Base-by-base conservation (phyloP, 2,113 vertebrate species). In the Cacatua alba region DNA sequence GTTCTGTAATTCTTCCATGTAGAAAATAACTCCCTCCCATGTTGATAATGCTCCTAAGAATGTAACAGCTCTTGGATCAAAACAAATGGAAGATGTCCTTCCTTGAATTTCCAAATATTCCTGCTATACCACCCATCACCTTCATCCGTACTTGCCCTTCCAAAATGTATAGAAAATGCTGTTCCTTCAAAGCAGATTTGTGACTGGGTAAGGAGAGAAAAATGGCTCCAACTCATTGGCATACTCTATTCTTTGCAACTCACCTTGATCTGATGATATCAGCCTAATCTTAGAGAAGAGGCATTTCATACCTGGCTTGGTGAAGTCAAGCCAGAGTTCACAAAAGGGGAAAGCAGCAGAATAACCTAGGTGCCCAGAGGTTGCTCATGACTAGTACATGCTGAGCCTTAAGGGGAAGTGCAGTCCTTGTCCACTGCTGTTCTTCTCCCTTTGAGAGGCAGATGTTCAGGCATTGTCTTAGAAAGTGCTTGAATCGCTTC, bases 391-490 rank as follows among this genome's bases (percentile, higher is more conserved):
- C 17, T 9, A 35, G 8, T 28, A 31, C 16, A 60, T 60, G 44
- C 63, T 64, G 37, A 94, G 29, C 60, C 23, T 60, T 24, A 21
- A 72, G 24, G 23, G 75, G 4, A 60, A 59, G 29, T 2, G 15
- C 46, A 29, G 20, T 15, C 49, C 31, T 0, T 0, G 20, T 24
- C 60, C 43, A 5, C 9, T 25, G 13, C 8, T 49, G 33, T 48
- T 64, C 39, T 33, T 70, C 39, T 52, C n/a, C 51, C 25, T 16
- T 24, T 5, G 29, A 1, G 18, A 55, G 18, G 33, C 24, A 24
- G 15, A 86, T 11, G 14, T 35, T 59, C 57, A 59, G 23, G 4
- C 60, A 8, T 51, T 69, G 51, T 46, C 80, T 83, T 41, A 23
- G 48, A 65, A 81, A 92, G 86, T 23, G n/a, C 53, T 29, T 19